Percentiles rank a stretch among this genome's conserved stretches.
Conservation (phyloP, 2,888 invertebrate genomes). For the Hemithea aestivaria region DNA sequence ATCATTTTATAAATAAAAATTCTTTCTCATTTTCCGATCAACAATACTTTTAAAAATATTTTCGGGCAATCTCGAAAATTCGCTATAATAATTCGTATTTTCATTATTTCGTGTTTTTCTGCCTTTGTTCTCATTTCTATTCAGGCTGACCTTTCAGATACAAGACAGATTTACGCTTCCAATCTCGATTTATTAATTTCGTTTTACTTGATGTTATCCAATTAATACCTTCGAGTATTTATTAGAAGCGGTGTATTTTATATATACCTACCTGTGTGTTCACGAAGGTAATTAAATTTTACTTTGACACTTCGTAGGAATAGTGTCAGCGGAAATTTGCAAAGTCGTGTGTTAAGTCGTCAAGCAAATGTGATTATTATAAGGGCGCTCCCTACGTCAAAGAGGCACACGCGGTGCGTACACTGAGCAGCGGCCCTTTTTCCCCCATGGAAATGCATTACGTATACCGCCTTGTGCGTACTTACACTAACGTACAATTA, state of each 20-base stretch:
- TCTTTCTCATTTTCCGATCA: not conserved
- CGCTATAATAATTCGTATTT: constrained; percentile 13
- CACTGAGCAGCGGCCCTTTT: no score
- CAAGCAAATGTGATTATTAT: no score
- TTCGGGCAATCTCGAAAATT: constrained; percentile 10
- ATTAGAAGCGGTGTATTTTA: not conserved
- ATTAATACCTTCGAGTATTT: not conserved
- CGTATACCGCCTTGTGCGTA: no score
- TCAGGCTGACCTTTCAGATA: constrained; percentile 12
- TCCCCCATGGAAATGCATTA: no score
- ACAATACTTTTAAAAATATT: constrained; percentile 12
- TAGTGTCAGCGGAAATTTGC: no score
- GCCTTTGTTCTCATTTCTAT: constrained; percentile 12
- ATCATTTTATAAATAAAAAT: no score
- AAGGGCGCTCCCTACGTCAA: no score
- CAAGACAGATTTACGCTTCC: constrained; percentile 2
- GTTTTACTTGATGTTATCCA: constrained; percentile 4
- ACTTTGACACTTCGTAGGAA: not conserved
- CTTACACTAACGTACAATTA: no score
- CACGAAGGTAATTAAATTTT: not conserved
- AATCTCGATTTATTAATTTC: constrained; percentile 4
- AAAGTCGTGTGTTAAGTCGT: no score
- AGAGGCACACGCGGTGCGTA: no score
- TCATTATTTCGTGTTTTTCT: constrained; percentile 15
- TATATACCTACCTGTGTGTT: not conserved